A percentile compares a stretch with the other conserved stretches of the same genome.
These are phyloP conservation scores for Carpatolechia fugitivella DNA, from an alignment of 2,888 invertebrate genomes.

Conservation along the genomic window DNA sequence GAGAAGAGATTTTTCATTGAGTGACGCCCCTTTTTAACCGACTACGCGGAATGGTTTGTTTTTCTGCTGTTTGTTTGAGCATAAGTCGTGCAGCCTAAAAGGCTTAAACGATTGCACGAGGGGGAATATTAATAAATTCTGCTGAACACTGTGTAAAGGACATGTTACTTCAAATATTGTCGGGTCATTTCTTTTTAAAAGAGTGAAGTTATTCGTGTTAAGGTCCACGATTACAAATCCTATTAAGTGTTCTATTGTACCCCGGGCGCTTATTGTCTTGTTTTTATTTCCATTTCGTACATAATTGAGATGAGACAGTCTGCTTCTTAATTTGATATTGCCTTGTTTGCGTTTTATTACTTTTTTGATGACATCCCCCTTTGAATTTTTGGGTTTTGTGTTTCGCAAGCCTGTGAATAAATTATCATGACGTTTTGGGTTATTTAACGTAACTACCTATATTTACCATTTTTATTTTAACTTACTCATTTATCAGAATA, in stretches of 20 bases:
- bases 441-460: too few relatives aligned
- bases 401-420: background rate
- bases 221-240: slow-evolving; percentile 59
- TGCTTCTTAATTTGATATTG: slow-evolving; percentile 59
- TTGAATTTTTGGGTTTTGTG: slow-evolving; percentile 13
- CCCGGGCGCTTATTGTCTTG: slow-evolving; percentile 45
- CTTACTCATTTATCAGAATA: too few relatives aligned
- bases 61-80: too few relatives aligned
- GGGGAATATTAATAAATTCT: too few relatives aligned
- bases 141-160: too few relatives aligned
- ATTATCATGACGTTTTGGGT: background rate
- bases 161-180: too few relatives aligned
- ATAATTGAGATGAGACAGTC: slow-evolving; percentile 63
- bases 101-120: too few relatives aligned
- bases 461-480: too few relatives aligned
- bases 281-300: slow-evolving; percentile 58
- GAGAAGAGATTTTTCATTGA: slow-evolving; percentile 63
- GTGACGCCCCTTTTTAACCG: slow-evolving; percentile 47
- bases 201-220: slow-evolving; percentile 31
- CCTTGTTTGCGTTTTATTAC: slow-evolving; percentile 53
- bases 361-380: slow-evolving; percentile 38
- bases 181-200: too few relatives aligned
- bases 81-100: too few relatives aligned
- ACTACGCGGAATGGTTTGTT: too few relatives aligned
- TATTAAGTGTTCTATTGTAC: slow-evolving; percentile 56